Evolutionary conservation across 2,797 vertebrate genomes (phyloP).

Genomic region (Siniperca scherzeri): DNA sequence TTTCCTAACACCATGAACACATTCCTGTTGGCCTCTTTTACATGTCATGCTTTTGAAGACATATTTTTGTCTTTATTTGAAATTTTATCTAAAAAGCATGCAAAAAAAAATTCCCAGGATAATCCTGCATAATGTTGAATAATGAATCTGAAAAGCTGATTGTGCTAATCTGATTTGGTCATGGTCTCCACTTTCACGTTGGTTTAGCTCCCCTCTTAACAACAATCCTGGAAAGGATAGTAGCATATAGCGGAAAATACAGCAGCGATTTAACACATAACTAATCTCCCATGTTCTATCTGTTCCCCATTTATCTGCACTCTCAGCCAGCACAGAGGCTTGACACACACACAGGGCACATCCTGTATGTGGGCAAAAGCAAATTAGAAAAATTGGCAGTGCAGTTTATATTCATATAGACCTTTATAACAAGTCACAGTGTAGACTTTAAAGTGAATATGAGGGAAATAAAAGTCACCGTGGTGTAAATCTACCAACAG

Average conservation of each 20-base stretch:
- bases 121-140: constrained; percentile 51
- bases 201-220: constrained; percentile 50
- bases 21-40: constrained; percentile 7
- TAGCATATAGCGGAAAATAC: constrained; percentile 41
- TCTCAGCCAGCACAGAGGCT: constrained; percentile 45
- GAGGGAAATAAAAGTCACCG: constrained; percentile 52
- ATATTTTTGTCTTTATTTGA: not conserved
- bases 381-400: constrained; percentile 34
- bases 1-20: not conserved
- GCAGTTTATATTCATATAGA: constrained; percentile 48
- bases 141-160: constrained; percentile 57
- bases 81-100: constrained; percentile 12
- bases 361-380: constrained; percentile 25
- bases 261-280: constrained; percentile 54
- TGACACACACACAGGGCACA: constrained; percentile 17
- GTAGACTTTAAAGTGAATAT: constrained; percentile 40
- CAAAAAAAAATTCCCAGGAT: constrained; percentile 10
- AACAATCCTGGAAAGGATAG: constrained; percentile 52
- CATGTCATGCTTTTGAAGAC: not conserved
- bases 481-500: constrained; percentile 45
- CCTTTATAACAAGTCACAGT: constrained; percentile 42
- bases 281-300: constrained; percentile 58
- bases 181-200: constrained; percentile 54
- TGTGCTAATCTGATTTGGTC: constrained; percentile 59
- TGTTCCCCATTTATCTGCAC: constrained; percentile 54